Evolutionary conservation across 2,113 vertebrate genomes (phyloP).

Genomic region (Mustelus asterias): DNA sequence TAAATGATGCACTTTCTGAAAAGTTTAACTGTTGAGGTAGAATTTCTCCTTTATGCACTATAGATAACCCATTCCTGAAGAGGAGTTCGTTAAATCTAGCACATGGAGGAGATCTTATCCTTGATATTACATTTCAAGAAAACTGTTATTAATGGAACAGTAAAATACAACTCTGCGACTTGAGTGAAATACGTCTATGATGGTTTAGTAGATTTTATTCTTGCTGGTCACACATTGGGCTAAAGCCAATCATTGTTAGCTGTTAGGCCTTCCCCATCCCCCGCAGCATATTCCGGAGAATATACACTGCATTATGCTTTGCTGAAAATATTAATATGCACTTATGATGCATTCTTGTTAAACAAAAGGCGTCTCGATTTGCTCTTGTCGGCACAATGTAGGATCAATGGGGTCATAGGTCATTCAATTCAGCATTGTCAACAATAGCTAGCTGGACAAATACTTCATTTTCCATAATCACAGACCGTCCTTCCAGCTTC

Average conservation of each 20-base stretch:
- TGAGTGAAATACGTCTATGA: not conserved
- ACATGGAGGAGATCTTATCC: not conserved
- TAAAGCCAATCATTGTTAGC: not conserved
- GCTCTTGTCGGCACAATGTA: not conserved
- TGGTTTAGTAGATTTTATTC: not conserved
- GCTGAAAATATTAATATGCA: not conserved
- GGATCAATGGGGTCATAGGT: not conserved
- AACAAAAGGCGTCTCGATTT: not conserved
- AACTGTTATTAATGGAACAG: not conserved
- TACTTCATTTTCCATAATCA: not conserved
- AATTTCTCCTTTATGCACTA: not conserved
- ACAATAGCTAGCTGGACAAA: not conserved
- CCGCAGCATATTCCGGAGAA: not conserved
- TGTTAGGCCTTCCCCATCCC: not conserved
- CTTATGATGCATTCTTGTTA: not conserved
- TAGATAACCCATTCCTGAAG: not conserved
- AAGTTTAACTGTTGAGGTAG: not conserved
- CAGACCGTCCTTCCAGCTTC: not conserved
- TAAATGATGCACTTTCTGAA: not conserved
- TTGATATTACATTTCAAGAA: not conserved
- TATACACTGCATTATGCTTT: not conserved
- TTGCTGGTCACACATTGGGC: not conserved
- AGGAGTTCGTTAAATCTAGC: not conserved
- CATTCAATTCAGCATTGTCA: not conserved
- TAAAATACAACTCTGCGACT: not conserved